Base-by-base conservation (phyloP, 92 coral and sea anemone species). In the Porites evermanni region DNA sequence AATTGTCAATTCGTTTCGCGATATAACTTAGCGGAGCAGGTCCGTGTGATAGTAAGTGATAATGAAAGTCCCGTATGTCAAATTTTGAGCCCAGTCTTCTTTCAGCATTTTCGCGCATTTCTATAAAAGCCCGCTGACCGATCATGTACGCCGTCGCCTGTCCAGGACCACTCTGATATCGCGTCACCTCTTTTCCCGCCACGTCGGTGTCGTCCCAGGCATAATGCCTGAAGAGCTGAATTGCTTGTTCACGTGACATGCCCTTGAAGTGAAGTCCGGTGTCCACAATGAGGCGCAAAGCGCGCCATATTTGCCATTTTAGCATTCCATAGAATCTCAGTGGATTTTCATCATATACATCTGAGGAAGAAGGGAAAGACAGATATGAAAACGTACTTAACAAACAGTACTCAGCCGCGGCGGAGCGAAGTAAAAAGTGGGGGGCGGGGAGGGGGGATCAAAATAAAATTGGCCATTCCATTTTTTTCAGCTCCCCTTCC, bases 91-190 rank as follows among this genome's bases (percentile, higher is more conserved):
- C 94, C 52, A 97, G 93, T 65, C 84, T 95, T 54, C 38, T 81
- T 58, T 83, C 78, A 19, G 99, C 95, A 54, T 82, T 86, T 11
- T 87, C 38, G 16, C 99, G 94, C 88, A 95, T 91, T 65, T 84
- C 81, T 67, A 91, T 86, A 59, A 97, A 88, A 14, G 98, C 98
- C 81, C 86, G 95, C 87, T 95, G 99, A 76, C 99, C 99, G 67
- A 95, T 93, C 98, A 95, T 97, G 85, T 97, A 97, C 77, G 99
- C 95, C 58, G 93, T 90, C 26, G 99, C 99, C 79, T 97, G 99
- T 32, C 99, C 99, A 11, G 99, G 99, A 24, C 95, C 96, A 79
- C 97, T 91, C 76, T 97, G 99, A 70, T 97, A 97, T 10, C 99
- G 91, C 18, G 99, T 95, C 63, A 97, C 97, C 81, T 97, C 99